Percentiles rank a stretch among this genome's conserved stretches.
Conservation (phyloP, 2,888 invertebrate genomes). For the Chrysina gloriosa region DNA sequence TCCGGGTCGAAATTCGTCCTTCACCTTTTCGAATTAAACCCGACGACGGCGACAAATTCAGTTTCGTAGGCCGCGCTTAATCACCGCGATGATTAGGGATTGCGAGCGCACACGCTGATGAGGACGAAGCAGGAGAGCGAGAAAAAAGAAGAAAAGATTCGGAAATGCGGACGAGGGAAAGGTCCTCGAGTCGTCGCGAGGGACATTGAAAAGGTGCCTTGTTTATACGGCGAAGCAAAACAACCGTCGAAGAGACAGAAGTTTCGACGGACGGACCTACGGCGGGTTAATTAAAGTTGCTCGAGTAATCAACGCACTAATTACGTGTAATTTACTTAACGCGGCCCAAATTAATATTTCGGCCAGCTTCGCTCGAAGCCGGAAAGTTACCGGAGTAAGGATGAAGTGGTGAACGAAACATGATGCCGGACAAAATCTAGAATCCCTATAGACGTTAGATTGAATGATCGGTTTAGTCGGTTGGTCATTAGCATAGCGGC, state of each 20-base stretch:
- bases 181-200: conserved; percentile 17
- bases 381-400: neutral
- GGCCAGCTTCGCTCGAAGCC: neutral
- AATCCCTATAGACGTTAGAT: neutral
- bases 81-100: conserved; percentile 30
- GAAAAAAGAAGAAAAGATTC: conserved; percentile 1
- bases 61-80: conserved; percentile 22
- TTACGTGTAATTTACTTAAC: conserved; percentile 41
- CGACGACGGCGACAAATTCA: conserved; percentile 30
- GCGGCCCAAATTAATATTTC: conserved; percentile 32
- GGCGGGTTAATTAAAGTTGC: conserved; percentile 39
- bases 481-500: too few species aligned
- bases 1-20: too few species aligned
- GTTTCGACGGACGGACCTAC: conserved; percentile 32
- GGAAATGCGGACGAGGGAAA: conserved; percentile 2
- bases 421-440: conserved; percentile 1
- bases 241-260: conserved; percentile 4
- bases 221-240: neutral
- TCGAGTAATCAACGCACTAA: conserved; percentile 39
- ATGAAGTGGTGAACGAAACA: neutral
- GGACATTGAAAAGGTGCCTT: neutral
- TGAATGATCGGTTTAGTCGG: conserved; percentile 34
- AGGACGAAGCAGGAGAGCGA: neutral
- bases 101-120: neutral
- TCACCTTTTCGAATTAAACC: too few species aligned